Evolutionary conservation across 2,797 vertebrate genomes (phyloP), one percentile per base, ranked within the genome.

Genomic region (Rhyacichthys aspro): DNA sequence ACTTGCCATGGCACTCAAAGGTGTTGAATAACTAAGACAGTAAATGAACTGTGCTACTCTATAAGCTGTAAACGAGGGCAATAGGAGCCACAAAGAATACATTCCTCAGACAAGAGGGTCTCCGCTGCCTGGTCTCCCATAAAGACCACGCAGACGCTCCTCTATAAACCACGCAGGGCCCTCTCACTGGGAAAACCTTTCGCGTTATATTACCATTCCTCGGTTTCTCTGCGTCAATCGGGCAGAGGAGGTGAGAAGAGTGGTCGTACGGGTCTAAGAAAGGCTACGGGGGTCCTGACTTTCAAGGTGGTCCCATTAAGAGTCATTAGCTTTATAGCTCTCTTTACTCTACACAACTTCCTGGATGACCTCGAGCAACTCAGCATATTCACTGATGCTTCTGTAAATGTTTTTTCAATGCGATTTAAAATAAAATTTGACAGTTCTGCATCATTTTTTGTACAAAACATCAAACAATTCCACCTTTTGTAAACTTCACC

Each of bases 241-340:
- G 15, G 16, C 2, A 5, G 10, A 9, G 44, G 23, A 54, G 49
- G 46, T 45, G 19, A 64, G 45, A 56, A 43, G n/a, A 60, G 44
- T 28, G 49, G 43, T 59, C 34, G 54, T 23, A 42, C 43, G 39
- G 36, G 32, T 55, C 57, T 59, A 23, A 54, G 53, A 54, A 67
- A 37, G 23, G 28, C 47, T 43, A 18, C 49, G 36, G 70, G 67
- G 50, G 65, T 64, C 63, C 59, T 14, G 32, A 53, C 62, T 49
- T 55, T 59, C 62, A 59, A 75, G 87, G 85, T 89, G 87, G 87
- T 89, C 87, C 83, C 74, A 85, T 83, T 83, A 84, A 68, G 54
- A 44, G 69, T 70, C 66, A 84, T 85, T 84, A 67, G 65, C 81
- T 89, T 89, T 83, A 90, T 71, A 59, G 76, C 67, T 53, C 50